Conservation (phyloP, 2,888 invertebrate species). For the Alentia gelatinosa region DNA sequence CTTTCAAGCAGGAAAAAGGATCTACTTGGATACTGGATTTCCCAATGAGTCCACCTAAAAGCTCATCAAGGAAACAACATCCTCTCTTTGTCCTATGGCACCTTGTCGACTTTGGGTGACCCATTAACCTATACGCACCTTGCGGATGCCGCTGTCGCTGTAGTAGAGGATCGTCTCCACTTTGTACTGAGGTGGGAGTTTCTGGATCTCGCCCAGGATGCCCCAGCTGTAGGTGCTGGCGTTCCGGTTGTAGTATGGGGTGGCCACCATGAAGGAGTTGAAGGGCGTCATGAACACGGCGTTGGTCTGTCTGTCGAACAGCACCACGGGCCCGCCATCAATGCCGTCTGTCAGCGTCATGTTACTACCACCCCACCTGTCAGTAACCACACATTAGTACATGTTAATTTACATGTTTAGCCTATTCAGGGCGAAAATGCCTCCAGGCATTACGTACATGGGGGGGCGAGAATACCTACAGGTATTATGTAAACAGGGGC, state of each 20-base stretch:
- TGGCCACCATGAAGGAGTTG: slow-evolving; percentile 64
- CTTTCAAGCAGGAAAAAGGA: no score
- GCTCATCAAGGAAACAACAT: no score
- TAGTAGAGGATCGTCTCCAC: slow-evolving; percentile 56
- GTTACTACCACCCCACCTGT: slow-evolving; percentile 52
- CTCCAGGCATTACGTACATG: no score
- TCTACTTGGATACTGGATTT: no score
- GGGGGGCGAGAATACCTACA: no score
- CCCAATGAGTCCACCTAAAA: no score
- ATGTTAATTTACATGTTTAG: no score
- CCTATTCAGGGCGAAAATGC: no score
- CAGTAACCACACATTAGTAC: no score
- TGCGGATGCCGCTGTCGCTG: slow-evolving; percentile 54
- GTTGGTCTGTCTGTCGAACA: slow-evolving; percentile 39
- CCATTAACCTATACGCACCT: slow-evolving; percentile 55
- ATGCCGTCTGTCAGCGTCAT: slow-evolving; percentile 48
- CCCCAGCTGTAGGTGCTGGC: slow-evolving; percentile 54
- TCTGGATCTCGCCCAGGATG: slow-evolving; percentile 53
- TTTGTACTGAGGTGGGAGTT: slow-evolving; percentile 48
- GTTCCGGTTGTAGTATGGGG: slow-evolving; percentile 44
- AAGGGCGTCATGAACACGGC: slow-evolving; percentile 58
- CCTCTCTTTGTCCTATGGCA: no score
- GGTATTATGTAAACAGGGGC: no score
- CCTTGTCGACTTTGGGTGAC: no score
- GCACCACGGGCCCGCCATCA: slow-evolving; percentile 56